Base-by-base conservation (phyloP, 2,888 invertebrate genomes). In the Leptinotarsa haldemani region DNA sequence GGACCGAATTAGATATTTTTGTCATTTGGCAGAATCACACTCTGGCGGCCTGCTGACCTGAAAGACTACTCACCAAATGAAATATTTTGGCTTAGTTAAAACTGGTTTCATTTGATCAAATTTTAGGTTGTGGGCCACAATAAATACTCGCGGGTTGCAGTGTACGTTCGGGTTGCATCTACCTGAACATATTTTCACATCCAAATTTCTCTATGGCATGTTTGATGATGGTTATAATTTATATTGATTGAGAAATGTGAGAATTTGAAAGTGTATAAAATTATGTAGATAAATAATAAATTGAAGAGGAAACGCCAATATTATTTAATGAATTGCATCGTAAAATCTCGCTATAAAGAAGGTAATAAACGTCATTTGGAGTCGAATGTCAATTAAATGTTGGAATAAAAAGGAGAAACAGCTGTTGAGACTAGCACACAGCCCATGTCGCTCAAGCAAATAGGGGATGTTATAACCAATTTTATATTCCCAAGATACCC, bases 311-410 rank as follows among this genome's bases (percentile, higher is more conserved):
- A 22, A 22, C 25, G 15, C 58, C 53, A 30, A 61, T 25, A 61
- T 61, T 30, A 25, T 0, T 61, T 30, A 30, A 30, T 30, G 61
- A n/a, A 12, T 61, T 16, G 22, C 58, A 7, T 22, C 50, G 1
- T n/a, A n/a, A 56, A 40, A 7, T 61, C 30, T 61, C 40, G 25
- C 30, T n/a, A 25, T 61, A n/a, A 40, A 61, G 30, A 30, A 30
- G 13, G 30, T 61, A n/a, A 30, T 40, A 61, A 61, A 61, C 25
- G 5, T 40, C 61, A n/a, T 40, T 30, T 5, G 77, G 83, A 81
- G 78, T 83, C 83, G 79, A 78, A 79, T 83, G 83, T 81, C 83
- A 83, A 83, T 83, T 83, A 83, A 81, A 78, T 78, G 80, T 78
- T 78, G 80, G 81, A 81, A 75, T 76, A 76, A 81, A 81, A 81